phyloP scores from a whole-genome alignment of 2,888 invertebrate genomes.

The Autographa pulchrina region DNA sequence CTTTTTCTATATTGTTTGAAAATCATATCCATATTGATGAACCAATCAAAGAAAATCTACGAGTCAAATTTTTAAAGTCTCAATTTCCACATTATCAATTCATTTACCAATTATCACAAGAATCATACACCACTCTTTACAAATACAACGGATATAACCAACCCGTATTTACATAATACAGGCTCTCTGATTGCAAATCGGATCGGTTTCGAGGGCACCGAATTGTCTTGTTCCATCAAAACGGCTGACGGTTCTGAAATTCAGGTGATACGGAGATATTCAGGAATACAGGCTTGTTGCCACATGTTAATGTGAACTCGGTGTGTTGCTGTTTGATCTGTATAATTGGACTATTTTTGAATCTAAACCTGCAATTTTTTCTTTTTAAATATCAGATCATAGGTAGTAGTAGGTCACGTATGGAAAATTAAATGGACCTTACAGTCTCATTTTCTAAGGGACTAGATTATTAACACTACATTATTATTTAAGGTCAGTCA shows the following conservation, averaged over 20 bases:
- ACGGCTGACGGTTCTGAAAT: conserved; percentile 17
- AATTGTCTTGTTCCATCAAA: conserved; percentile 28
- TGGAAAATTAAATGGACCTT: too few relatives aligned
- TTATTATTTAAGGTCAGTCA: too few relatives aligned
- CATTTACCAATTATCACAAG: background rate
- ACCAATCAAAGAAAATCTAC: too few relatives aligned
- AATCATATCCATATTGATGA: too few relatives aligned
- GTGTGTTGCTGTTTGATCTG: background rate
- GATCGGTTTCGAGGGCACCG: conserved; percentile 10
- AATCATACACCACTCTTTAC: background rate
- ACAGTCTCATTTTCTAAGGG: too few relatives aligned
- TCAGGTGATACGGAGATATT: background rate
- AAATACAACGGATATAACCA: background rate
- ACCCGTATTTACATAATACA: conserved; percentile 9
- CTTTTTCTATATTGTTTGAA: too few relatives aligned
- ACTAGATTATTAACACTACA: too few relatives aligned
- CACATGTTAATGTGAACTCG: background rate
- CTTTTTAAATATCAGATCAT: too few relatives aligned
- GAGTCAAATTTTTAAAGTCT: too few relatives aligned
- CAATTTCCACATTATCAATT: background rate
- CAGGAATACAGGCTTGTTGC: conserved; percentile 4
- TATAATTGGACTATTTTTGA: too few relatives aligned
- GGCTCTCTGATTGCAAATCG: conserved; percentile 21
- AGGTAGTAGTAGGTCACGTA: too few relatives aligned
- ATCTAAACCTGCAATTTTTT: too few relatives aligned